Evolutionary conservation across 2,888 invertebrate species (phyloP).

Genomic region (Heliothis peltigera): DNA sequence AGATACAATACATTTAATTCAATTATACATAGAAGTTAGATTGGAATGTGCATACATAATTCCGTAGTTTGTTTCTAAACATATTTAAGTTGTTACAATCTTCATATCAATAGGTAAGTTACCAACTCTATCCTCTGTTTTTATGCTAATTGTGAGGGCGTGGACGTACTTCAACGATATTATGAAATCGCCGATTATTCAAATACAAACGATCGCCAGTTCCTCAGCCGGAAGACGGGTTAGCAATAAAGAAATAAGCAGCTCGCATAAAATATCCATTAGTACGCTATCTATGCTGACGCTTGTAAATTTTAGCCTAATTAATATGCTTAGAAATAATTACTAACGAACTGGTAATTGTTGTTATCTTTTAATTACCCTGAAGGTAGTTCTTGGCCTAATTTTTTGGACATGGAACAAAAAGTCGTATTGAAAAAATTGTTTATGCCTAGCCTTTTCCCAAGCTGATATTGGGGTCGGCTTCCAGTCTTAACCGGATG

Average conservation of each 20-base stretch:
- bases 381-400: constrained; percentile 25
- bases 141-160: constrained; percentile 42
- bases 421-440: neutral
- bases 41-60: too few species aligned
- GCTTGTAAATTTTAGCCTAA: constrained; percentile 47
- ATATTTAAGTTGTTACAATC: too few species aligned
- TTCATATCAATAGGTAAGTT: too few species aligned
- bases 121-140: constrained; percentile 18
- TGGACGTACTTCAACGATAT: constrained; percentile 33
- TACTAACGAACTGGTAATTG: constrained; percentile 50
- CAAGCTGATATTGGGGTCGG: too few species aligned
- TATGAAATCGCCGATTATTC: constrained; percentile 56
- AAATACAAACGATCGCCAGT: constrained; percentile 45
- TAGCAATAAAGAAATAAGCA: constrained; percentile 40
- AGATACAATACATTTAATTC: too few species aligned
- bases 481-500: too few species aligned
- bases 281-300: constrained; percentile 40
- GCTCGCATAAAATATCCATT: constrained; percentile 56
- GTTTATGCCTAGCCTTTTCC: too few species aligned
- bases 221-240: constrained; percentile 53
- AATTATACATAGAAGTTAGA: too few species aligned
- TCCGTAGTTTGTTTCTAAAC: too few species aligned
- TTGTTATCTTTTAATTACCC: constrained; percentile 34
- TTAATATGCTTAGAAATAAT: constrained; percentile 37
- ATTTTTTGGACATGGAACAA: neutral